These are phyloP conservation scores for Diploptera punctata DNA, from an alignment of 2,888 invertebrate species.

Conservation along the genomic window DNA sequence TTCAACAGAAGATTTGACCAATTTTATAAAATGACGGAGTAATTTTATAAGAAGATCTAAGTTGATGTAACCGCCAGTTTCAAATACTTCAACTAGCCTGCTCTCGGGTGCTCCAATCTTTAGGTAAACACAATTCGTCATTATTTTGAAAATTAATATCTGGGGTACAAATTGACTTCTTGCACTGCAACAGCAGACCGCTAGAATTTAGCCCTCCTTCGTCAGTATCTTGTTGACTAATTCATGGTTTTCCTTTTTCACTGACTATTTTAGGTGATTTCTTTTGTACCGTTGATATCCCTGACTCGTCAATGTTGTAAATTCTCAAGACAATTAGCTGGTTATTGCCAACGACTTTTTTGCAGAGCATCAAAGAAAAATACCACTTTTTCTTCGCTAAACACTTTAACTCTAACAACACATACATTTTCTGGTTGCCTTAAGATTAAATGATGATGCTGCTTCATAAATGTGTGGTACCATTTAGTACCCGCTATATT, in stretches of 20 bases:
- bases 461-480: slow-evolving; percentile 40
- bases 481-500: slow-evolving; percentile 30
- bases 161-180: background rate
- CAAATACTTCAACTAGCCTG: no score
- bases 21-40: slow-evolving; percentile 53
- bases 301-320: background rate
- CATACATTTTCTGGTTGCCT: slow-evolving; percentile 45
- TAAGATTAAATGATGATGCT: slow-evolving; percentile 40
- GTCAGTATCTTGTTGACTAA: background rate
- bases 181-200: background rate
- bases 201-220: background rate
- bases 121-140: background rate
- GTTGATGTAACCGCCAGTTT: slow-evolving; percentile 32
- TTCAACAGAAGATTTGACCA: slow-evolving; percentile 45
- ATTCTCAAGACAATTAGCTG: slow-evolving; percentile 2
- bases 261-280: background rate
- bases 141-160: background rate
- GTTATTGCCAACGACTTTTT: slow-evolving; percentile 23
- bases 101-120: slow-evolving; percentile 3
- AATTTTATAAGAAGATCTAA: slow-evolving; percentile 52
- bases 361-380: slow-evolving; percentile 43
- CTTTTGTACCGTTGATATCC: background rate
- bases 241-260: background rate
- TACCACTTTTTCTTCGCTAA: slow-evolving; percentile 42
- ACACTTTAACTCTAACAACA: slow-evolving; percentile 41